phyloP scores from a whole-genome alignment of 2,113 vertebrate genomes.

The Sigmodon hispidus region DNA sequence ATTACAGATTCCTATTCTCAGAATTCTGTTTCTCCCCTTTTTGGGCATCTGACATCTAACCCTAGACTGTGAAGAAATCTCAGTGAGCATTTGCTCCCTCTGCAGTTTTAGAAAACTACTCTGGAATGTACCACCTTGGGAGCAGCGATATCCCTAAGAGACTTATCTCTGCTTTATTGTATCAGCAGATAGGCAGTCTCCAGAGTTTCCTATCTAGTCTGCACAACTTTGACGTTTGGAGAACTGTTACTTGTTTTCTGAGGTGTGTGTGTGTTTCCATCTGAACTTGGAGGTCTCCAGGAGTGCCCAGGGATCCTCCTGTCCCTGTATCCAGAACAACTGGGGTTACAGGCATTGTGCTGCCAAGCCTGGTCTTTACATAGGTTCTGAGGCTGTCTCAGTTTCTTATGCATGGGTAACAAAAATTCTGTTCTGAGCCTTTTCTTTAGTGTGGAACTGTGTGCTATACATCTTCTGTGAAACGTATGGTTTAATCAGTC shows the following conservation, averaged over 20 bases:
- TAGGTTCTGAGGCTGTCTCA: background rate
- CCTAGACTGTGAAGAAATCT: no score
- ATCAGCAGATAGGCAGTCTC: background rate
- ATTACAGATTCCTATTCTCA: constrained; percentile 33
- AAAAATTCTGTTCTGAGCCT: background rate
- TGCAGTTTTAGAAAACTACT: constrained; percentile 68
- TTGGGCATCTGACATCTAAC: no score
- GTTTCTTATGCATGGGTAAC: background rate
- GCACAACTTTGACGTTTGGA: background rate
- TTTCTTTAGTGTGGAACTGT: background rate
- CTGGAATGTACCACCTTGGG: constrained; percentile 42
- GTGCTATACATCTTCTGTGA: background rate
- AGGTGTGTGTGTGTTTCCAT: background rate
- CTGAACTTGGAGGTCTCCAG: background rate
- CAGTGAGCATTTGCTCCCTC: constrained; percentile 46
- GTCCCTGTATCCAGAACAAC: background rate
- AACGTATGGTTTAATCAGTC: background rate
- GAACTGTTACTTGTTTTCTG: background rate
- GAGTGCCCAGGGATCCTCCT: no score
- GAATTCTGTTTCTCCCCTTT: constrained; percentile 36
- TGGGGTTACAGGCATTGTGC: background rate
- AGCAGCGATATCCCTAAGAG: constrained; percentile 41
- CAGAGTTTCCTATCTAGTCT: background rate
- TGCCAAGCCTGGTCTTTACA: background rate
- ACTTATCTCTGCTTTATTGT: background rate